Evolutionary conservation across 92 coral and sea anemone genomes (phyloP).

Genomic region (Zoanthus sansibaricus): DNA sequence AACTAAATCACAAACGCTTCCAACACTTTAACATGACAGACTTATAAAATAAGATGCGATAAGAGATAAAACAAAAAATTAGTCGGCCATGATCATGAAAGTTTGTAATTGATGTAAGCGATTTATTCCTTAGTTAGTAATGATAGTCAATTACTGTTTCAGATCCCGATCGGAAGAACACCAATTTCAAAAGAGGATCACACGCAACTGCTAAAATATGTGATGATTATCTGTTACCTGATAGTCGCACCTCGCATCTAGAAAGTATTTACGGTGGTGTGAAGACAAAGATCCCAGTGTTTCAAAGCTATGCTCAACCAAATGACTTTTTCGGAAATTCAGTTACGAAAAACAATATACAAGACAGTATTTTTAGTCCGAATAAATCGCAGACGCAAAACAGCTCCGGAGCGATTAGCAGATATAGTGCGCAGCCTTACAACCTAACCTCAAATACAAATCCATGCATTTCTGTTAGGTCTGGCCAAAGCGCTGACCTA

Average conservation of each 20-base stretch:
- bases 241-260: background rate
- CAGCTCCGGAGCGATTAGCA: background rate
- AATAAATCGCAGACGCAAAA: background rate
- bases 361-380: background rate
- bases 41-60: no score
- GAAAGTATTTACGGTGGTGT: background rate
- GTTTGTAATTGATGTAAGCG: no score
- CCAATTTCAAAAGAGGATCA: background rate
- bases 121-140: background rate
- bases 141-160: background rate
- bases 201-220: background rate
- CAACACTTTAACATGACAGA: no score
- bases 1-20: no score
- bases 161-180: background rate
- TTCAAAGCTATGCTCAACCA: background rate
- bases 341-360: background rate
- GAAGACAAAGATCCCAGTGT: slow-evolving; percentile 7
- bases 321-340: background rate
- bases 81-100: no score
- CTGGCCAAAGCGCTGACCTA: background rate
- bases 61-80: no score
- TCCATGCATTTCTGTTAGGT: background rate
- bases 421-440: background rate
- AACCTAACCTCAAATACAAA: background rate
- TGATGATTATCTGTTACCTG: background rate